These are phyloP conservation scores for Cheilosia grossa DNA, from an alignment of 2,888 invertebrate genomes.

Conservation along the genomic window DNA sequence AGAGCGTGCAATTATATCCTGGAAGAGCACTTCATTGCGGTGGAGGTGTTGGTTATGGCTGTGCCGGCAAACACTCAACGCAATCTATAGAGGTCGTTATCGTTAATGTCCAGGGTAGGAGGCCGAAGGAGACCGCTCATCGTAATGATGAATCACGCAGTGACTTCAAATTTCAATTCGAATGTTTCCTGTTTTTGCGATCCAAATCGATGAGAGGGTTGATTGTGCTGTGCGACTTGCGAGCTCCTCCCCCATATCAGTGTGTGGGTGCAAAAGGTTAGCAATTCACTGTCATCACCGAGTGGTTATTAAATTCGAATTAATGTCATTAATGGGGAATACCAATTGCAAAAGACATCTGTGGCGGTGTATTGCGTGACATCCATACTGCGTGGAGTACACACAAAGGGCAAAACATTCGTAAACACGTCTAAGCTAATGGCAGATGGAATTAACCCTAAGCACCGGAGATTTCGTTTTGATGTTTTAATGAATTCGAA, in stretches of 20 bases:
- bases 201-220: slow-evolving; percentile 27
- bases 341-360: slow-evolving; percentile 24
- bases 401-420: slow-evolving; percentile 5
- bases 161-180: slow-evolving; percentile 18
- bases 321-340: slow-evolving; percentile 45
- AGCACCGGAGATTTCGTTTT: slow-evolving; percentile 61
- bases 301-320: slow-evolving; percentile 66
- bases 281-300: slow-evolving; percentile 34
- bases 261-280: slow-evolving; percentile 52
- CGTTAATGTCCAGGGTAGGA: neutral
- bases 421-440: slow-evolving; percentile 53
- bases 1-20: slow-evolving; percentile 62
- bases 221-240: slow-evolving; percentile 25
- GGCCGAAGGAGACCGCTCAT: neutral
- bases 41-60: slow-evolving; percentile 16
- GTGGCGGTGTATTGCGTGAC: slow-evolving; percentile 2
- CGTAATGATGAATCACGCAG: slow-evolving; percentile 49
- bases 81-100: slow-evolving; percentile 12
- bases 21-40: slow-evolving; percentile 42
- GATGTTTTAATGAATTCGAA: slow-evolving; percentile 54
- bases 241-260: neutral
- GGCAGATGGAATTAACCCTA: slow-evolving; percentile 61
- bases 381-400: neutral
- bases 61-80: slow-evolving; percentile 28
- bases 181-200: slow-evolving; percentile 43